Evolutionary conservation across 2,797 vertebrate genomes (phyloP), one percentile per base, ranked within the genome.

Genomic region (Scolopax rusticola): DNA sequence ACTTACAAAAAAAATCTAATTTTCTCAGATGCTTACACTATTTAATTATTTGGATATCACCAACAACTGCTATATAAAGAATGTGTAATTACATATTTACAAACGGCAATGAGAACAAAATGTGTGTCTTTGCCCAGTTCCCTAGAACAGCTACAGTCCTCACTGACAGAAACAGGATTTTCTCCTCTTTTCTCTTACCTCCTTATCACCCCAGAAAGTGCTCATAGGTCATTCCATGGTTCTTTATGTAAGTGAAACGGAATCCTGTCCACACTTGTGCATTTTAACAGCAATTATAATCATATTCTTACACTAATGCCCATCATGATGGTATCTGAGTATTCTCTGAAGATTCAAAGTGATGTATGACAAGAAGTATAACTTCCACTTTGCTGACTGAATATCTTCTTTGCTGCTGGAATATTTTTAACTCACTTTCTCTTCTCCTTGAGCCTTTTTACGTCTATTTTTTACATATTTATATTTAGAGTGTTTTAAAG

Each of bases 401-500:
- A 11, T 86, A 51, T 59, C 38, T 87, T 84, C 45, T 74, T 83
- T 33, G 25, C 45, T 89, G 45, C 43, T 68, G 19, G 87, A 84
- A 11, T 86, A 86, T 76, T 95, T 96, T 94, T 90, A 87, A 75
- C 59, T 86, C 27, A 11, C 38, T 79, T 82, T 89, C 51, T 68
- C 57, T 83, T 90, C 38, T 79, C 19, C 25, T 85, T 59, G 50
- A 51, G 50, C 17, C 40, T 94, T 95, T 93, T 85, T 57, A 21
- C 50, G 93, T 93, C 90, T 48, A 15, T 68, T 95, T 95, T 97
- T 53, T 45, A 79, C 38, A 47, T 43, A 76, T 73, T 89, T 83
- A 87, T 69, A 92, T 88, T 96, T 97, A 95, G 84, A 48, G 32
- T 36, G 57, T 95, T 56, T 94, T 95, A 84, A 90, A 90, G 45